Evolutionary conservation across 2,888 invertebrate species (phyloP), one percentile per base, ranked within the genome.

Genomic region (Marronus borbonicus): DNA sequence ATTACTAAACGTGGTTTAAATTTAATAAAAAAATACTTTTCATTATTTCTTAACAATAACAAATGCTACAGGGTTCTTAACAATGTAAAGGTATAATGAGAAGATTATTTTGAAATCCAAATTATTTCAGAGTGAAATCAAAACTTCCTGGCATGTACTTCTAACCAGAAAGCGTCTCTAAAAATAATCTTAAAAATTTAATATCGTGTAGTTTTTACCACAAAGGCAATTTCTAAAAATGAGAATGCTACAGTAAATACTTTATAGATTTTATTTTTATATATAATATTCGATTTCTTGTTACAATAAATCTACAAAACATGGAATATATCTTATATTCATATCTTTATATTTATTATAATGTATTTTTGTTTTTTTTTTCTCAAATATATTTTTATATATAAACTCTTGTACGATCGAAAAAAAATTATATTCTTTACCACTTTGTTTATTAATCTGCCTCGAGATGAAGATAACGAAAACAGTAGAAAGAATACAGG

Each of bases 301-400:
- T 84, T 85, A 85, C 84, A 85, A 87, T 86, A 86, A 85, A 85
- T 87, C 86, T 87, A 87, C 86, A 87, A 88, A 87, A 87, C 87
- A 86, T 87, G 86, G 87, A 86, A 87, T 87, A 88, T 87, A 87
- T 72, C 36, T 72, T 72, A 28, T 52, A 60, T 72, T 58, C 49
- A 49, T 12, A 44, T 44, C 12, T 44, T 44, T 44, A 58, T 58
- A 58, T 58, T 58, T 49, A 44, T 66, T 12, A 66, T 70, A 36
- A 68, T 68, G 24, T 69, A 52, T 39, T 24, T 24, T 24, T 24
- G 24, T 58, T 52, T 58, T 20, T 36, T 58, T 50, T 24, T 50
- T 50, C 49, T 81, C 77, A 81, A 80, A 28, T 62, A 28, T n/a
- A 17, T 31, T 83, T 86, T 85, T 85, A 84, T 85, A 86, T 87